Conservation (phyloP, 2,113 vertebrate species). For the Todiramphus saurophagus region DNA sequence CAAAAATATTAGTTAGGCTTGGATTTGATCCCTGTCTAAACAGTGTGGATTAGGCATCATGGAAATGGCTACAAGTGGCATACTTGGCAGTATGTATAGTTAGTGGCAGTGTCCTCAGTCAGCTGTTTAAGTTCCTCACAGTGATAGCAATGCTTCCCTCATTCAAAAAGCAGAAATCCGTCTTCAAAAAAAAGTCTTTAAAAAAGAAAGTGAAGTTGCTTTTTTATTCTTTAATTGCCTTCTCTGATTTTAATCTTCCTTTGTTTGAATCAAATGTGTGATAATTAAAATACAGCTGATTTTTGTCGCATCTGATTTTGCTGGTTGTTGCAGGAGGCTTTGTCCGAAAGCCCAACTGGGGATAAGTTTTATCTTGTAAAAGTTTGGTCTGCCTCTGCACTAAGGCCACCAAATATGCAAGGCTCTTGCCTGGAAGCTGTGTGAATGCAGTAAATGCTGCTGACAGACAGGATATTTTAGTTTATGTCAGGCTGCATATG, state of each 20-base stretch:
- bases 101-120: neutral
- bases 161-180: neutral
- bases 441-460: neutral
- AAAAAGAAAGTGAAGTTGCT: neutral
- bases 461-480: neutral
- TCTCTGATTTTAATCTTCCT: neutral
- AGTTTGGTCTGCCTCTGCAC: neutral
- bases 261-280: neutral
- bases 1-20: neutral
- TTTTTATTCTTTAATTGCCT: neutral
- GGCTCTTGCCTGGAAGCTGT: neutral
- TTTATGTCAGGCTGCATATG: neutral
- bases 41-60: neutral
- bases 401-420: neutral
- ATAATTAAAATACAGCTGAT: neutral
- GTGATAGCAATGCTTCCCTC: neutral
- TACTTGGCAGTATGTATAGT: neutral
- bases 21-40: neutral
- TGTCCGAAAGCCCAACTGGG: neutral
- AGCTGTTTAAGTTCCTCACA: neutral
- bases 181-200: neutral
- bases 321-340: neutral
- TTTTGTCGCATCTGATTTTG: neutral
- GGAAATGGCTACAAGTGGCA: neutral
- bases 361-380: neutral